A percentile compares a stretch with the other conserved stretches of the same genome.
phyloP scores from a whole-genome alignment of 1,140 invertebrate genomes.

The Eumaeus atala region DNA sequence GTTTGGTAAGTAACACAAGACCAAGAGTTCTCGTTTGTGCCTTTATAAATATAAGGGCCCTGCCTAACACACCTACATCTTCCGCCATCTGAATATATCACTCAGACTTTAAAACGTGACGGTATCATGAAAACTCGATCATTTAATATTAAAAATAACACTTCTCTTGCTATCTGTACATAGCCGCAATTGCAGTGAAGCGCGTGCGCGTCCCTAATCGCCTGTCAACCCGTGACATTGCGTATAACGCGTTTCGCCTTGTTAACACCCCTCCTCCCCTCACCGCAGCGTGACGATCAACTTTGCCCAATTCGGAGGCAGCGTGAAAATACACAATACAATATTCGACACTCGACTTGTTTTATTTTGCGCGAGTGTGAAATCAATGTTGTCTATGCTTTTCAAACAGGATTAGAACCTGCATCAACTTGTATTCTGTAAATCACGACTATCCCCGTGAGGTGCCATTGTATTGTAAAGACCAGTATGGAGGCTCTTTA shows the following conservation, averaged over 20 bases:
- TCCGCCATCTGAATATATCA: no score
- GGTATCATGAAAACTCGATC: no score
- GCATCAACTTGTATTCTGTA: conserved; percentile 1
- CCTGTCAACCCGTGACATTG: conserved; percentile 52
- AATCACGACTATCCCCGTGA: no score
- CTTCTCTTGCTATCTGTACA: conserved; percentile 2
- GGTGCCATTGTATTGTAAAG: no score
- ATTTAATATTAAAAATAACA: no score
- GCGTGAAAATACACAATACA: conserved; percentile 35
- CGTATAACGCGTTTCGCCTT: conserved; percentile 44
- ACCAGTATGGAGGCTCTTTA: no score
- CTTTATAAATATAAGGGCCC: no score
- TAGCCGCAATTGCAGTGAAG: conserved; percentile 25
- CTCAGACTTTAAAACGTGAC: no score
- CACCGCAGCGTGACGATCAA: conserved; percentile 31
- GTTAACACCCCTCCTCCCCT: conserved; percentile 27
- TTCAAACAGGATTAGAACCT: conserved; percentile 12
- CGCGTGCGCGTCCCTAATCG: conserved; percentile 55
- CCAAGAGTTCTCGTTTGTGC: no score
- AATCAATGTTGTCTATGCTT: conserved; percentile 15
- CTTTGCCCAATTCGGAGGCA: conserved; percentile 40
- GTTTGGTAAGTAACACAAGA: no score
- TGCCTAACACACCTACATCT: no score
- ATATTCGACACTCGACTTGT: conserved; percentile 28
- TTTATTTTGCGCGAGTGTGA: conserved; percentile 14